phyloP scores from a whole-genome alignment of 2,113 vertebrate genomes.

The Leptosomus discolor region DNA sequence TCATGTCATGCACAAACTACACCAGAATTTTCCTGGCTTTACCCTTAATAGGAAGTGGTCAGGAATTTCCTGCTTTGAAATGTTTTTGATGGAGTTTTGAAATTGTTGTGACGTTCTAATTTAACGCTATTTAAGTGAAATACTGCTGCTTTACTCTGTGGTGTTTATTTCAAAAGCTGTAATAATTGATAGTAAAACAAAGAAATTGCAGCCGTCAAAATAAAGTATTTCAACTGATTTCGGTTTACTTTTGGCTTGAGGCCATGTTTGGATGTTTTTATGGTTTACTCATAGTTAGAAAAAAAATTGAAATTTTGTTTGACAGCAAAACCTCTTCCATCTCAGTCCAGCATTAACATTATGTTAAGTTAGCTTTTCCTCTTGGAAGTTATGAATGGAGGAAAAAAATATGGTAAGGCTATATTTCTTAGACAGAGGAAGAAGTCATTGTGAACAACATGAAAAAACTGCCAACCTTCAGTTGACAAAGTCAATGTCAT shows the following conservation, averaged over 20 bases:
- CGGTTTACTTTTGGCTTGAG: background rate
- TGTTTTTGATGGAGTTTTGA: background rate
- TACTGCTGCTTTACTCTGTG: background rate
- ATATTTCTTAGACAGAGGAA: background rate
- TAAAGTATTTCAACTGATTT: background rate
- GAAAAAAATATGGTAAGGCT: background rate
- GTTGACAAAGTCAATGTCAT: background rate
- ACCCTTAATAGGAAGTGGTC: background rate
- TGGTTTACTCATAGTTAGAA: background rate
- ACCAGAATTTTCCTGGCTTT: conserved; percentile 20
- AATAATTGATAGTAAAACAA: background rate
- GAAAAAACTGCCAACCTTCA: background rate
- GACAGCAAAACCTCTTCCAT: background rate
- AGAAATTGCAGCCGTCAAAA: background rate
- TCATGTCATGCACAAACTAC: background rate
- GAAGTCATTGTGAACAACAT: background rate
- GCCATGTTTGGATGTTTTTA: background rate
- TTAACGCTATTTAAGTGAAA: background rate
- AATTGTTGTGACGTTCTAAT: background rate
- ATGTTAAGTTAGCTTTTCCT: background rate
- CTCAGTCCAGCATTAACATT: background rate
- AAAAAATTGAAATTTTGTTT: background rate
- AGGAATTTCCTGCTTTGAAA: conserved; percentile 23
- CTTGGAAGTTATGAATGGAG: background rate
- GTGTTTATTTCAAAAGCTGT: background rate